Base-by-base conservation (phyloP, 2,888 invertebrate genomes). In the Melitaea athalia region DNA sequence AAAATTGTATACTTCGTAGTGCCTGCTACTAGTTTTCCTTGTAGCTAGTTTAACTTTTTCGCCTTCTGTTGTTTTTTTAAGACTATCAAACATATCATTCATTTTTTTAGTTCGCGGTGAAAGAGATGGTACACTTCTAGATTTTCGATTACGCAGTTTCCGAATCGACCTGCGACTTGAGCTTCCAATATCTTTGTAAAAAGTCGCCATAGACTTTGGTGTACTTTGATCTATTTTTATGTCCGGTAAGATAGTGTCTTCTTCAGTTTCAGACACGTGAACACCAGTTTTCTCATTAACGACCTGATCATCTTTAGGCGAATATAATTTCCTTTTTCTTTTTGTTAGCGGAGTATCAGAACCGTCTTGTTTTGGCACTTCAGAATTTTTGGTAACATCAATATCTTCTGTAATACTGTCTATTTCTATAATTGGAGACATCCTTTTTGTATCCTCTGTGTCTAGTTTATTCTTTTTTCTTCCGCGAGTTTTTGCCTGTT, bases 281-380 rank as follows among this genome's bases (percentile, higher is more conserved):
- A 70, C 69, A 45, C 79, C 75, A 17, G 80, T 75, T 49, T 74
- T 74, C 49, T 78, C 72, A 55, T 75, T 66, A 7, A 77, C 70
- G 0, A 75, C 67, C 45, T 78, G 81, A 63, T 85, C 84, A 59
- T 85, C 79, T 80, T 88, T 89, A 0, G 88, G 86, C 0, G 91
- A 91, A 67, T 89, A 92, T 5, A 92, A 78, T 75, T 91, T 91
- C 15, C 91, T 85, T 76, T 86, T 90, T 71, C 79, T 81, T 55
- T 80, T 82, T 24, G 72, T 53, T 17, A 70, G 59, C 3, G 76
- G 78, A 5, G 72, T 74, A 63, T 74, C 67, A 31, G 31, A 60
- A 33, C 74, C 65, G 43, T 31, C 47, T 31, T n/a, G 59, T 43
- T 57, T 59, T 10, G 47, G 14, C 24, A 14, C 66, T 24, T 69